These are phyloP conservation scores for Agelaius tricolor DNA, from an alignment of 2,113 vertebrate genomes.

Conservation along the genomic window DNA sequence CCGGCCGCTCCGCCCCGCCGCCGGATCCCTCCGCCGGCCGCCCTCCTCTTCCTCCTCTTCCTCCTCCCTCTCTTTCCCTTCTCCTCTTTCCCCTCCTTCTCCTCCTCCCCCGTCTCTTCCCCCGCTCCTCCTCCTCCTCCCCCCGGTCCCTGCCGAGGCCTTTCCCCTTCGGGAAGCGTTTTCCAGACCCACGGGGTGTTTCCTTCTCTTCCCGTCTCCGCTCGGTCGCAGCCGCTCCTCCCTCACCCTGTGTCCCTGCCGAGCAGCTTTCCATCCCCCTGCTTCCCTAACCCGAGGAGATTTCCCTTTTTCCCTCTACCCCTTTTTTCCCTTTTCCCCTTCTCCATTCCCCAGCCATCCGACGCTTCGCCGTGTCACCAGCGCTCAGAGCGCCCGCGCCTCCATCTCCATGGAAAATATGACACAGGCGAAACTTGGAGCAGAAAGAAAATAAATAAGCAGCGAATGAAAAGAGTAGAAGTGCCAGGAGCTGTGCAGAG, in stretches of 20 bases:
- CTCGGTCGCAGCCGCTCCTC: not conserved
- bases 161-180: not conserved
- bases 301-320: not conserved
- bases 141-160: not conserved
- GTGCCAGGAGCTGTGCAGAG: not conserved
- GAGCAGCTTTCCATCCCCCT: not conserved
- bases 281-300: not conserved
- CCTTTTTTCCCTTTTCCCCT: not conserved
- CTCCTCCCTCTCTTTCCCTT: not conserved
- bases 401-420: not conserved
- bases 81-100: not conserved
- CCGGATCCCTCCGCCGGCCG: not conserved
- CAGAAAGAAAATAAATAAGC: not conserved
- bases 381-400: not conserved
- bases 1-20: not conserved
- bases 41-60: not conserved
- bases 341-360: not conserved
- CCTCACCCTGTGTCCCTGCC: not conserved
- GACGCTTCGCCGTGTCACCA: not conserved
- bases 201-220: not conserved
- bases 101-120: not conserved
- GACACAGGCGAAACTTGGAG: not conserved
- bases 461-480: accelerated
- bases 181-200: not conserved
- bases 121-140: no score